Evolutionary conservation across 2,888 invertebrate species (phyloP).

Genomic region (Nebria salina): DNA sequence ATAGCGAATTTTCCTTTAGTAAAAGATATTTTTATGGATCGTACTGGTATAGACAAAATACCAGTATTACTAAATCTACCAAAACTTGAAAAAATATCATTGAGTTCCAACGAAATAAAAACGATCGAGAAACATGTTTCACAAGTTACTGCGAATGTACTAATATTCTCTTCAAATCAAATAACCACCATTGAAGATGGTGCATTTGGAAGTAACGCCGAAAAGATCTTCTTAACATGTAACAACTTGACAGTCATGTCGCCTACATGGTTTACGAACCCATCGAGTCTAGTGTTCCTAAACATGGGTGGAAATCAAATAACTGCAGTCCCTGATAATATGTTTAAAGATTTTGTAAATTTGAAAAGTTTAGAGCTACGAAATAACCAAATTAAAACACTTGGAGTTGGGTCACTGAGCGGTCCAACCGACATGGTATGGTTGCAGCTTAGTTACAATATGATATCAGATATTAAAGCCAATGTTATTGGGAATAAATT

Average conservation of each 20-base stretch:
- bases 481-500: slow-evolving; percentile 33
- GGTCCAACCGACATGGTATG: slow-evolving; percentile 17
- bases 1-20: slow-evolving; percentile 17
- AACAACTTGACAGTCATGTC: slow-evolving; percentile 35
- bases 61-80: slow-evolving; percentile 5
- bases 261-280: slow-evolving; percentile 42
- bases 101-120: slow-evolving; percentile 5
- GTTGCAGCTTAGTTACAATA: slow-evolving; percentile 30
- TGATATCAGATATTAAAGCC: slow-evolving; percentile 35
- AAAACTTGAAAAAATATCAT: slow-evolving; percentile 2
- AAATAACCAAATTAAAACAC: slow-evolving; percentile 37
- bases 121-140: not conserved
- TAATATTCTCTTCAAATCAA: slow-evolving; percentile 30
- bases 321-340: slow-evolving; percentile 27
- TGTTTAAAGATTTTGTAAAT: slow-evolving; percentile 34
- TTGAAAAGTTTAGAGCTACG: slow-evolving; percentile 21
- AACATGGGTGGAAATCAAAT: slow-evolving; percentile 34
- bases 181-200: slow-evolving; percentile 21
- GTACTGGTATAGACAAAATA: not conserved
- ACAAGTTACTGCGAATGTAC: not conserved
- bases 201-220: slow-evolving; percentile 27
- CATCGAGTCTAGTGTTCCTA: not conserved
- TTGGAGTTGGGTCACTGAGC: slow-evolving; percentile 32
- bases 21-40: slow-evolving; percentile 9
- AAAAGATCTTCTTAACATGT: slow-evolving; percentile 30